Percentiles rank a stretch among this genome's conserved stretches.
These are phyloP conservation scores for Etheostoma spectabile DNA, from an alignment of 2,113 vertebrate genomes.

Conservation along the genomic window DNA sequence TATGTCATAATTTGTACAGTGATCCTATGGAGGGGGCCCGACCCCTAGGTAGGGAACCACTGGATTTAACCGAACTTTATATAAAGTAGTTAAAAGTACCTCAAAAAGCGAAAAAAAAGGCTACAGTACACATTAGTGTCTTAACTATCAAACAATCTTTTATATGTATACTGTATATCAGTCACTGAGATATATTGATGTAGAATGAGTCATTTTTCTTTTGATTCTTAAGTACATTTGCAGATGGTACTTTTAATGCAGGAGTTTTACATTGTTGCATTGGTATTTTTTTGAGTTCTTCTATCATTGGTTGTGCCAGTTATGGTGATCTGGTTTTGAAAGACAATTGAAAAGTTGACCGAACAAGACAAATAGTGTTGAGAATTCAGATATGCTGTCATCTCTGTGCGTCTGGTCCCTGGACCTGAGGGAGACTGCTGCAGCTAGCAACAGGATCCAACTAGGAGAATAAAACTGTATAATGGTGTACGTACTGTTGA, in stretches of 20 bases:
- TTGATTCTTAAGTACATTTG: neutral
- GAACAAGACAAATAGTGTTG: neutral
- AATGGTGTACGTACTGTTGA: constrained; percentile 19
- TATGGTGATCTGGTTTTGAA: neutral
- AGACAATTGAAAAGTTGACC: neutral
- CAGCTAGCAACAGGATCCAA: neutral
- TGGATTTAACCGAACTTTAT: neutral
- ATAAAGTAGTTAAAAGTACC: neutral
- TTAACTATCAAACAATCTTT: neutral
- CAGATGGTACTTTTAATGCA: neutral
- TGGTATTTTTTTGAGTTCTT: neutral
- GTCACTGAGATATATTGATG: neutral
- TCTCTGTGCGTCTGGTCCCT: neutral
- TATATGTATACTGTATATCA: neutral
- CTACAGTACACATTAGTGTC: neutral
- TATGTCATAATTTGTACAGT: neutral
- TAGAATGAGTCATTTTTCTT: neutral
- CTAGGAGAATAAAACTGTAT: neutral
- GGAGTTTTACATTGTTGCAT: neutral
- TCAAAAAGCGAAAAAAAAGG: neutral
- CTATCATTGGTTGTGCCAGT: neutral
- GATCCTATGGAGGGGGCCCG: neutral
- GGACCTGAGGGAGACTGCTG: neutral
- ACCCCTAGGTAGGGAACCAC: too few species aligned
- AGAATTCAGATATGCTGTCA: neutral